A percentile compares a stretch with the other conserved stretches of the same genome.
Conservation (phyloP, 2,888 invertebrate species). For the Drosophila putrida region DNA sequence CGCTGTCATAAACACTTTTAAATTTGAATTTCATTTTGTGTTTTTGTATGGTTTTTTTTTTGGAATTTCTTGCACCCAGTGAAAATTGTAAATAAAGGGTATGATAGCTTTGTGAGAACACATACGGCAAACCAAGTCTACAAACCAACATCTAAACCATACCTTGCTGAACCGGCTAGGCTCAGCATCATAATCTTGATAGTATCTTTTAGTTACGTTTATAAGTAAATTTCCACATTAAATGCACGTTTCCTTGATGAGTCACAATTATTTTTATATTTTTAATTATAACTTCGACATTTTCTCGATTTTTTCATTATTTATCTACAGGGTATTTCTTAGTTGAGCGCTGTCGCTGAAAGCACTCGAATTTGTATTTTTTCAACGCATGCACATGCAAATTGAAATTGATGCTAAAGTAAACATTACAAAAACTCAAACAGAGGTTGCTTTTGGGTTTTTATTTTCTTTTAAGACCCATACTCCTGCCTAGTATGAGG, state of each 20-base stretch:
- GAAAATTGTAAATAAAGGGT: background rate
- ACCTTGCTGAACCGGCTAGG: too few species aligned
- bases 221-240: too few species aligned
- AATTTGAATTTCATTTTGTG: slow-evolving; percentile 74
- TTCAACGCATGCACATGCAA: slow-evolving; percentile 71
- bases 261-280: too few species aligned
- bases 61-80: background rate
- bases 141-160: too few species aligned
- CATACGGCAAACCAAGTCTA: background rate
- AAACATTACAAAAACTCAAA: slow-evolving; percentile 64
- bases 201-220: too few species aligned
- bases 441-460: slow-evolving; percentile 30
- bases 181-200: too few species aligned
- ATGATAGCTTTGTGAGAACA: background rate
- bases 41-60: slow-evolving; percentile 20
- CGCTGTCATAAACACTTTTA: slow-evolving; percentile 84
- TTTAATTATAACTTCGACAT: too few species aligned
- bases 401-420: slow-evolving; percentile 83
- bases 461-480: background rate
- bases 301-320: too few species aligned
- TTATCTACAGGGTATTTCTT: background rate
- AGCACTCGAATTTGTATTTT: slow-evolving; percentile 7
- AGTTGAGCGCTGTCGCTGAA: background rate
- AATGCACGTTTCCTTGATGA: too few species aligned
- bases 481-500: slow-evolving; percentile 11